Evolutionary conservation across 2,113 vertebrate species (phyloP).

Genomic region (Ramphastos sulfuratus): DNA sequence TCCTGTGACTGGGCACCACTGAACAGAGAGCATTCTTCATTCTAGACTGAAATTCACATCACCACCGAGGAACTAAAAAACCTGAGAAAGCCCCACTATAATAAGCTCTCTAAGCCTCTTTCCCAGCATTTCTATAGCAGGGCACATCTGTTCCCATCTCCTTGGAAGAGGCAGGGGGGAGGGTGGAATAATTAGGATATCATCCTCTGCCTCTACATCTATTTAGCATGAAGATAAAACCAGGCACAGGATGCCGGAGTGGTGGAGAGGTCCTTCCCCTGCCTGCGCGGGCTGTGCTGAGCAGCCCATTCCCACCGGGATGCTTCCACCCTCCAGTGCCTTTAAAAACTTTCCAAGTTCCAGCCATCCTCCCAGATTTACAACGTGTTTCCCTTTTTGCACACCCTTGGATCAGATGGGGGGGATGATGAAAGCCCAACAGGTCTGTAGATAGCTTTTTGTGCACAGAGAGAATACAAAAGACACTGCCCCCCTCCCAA

Average conservation of each 20-base stretch:
- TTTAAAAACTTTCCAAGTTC: constrained; percentile 49
- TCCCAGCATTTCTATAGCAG: constrained; percentile 39
- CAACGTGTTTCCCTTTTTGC: constrained; percentile 37
- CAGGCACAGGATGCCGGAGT: accelerated
- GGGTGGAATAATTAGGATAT: not conserved
- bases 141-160: constrained; percentile 58
- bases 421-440: constrained; percentile 62
- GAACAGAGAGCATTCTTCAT: not conserved
- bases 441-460: constrained; percentile 43
- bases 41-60: not conserved
- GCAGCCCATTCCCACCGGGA: not conserved
- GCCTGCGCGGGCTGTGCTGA: accelerated
- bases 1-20: too few species aligned
- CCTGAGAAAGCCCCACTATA: not conserved
- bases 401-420: constrained; percentile 50
- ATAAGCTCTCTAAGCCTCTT: not conserved
- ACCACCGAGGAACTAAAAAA: not conserved
- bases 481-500: not conserved
- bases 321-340: not conserved
- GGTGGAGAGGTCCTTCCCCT: not conserved
- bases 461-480: not conserved
- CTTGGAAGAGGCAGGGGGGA: not conserved
- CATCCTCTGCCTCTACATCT: not conserved
- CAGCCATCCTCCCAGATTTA: constrained; percentile 61
- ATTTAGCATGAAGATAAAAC: constrained; percentile 14